Base-by-base conservation (phyloP, 1,140 invertebrate species). In the Triops cancriformis region DNA sequence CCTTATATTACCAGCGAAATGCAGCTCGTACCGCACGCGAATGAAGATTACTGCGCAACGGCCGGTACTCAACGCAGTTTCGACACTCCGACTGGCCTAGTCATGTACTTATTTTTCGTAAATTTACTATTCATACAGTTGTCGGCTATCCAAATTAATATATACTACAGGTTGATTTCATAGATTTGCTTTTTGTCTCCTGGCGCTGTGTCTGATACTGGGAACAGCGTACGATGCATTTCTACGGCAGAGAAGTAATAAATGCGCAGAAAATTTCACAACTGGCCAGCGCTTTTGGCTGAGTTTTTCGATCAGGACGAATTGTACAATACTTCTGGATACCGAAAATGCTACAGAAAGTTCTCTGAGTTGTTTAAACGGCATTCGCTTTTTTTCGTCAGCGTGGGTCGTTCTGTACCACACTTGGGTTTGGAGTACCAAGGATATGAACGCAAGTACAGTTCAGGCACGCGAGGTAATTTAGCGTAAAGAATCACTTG, bases 321-420 rank as follows among this genome's bases (percentile, higher is more conserved):
- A 78, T n/a, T 26, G 41, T 42, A 26, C 31, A 1, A 73, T 41
- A 37, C 9, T 73, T 4, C 43, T 78, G 9, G 26, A 43, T n/a
- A 14, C 72, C 11, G 41, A 18, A 26, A 23, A 27, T 11, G 26
- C 77, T 31, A 88, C 89, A 10, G 26, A 9, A 81, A 94, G 92
- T 26, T 78, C 77, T 18, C 14, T 78, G 18, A 18, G 26, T 3
- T 78, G 73, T 51, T 11, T 78, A 1, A 64, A 78, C 27, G 77
- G 77, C 43, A 78, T 78, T 26, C 31, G 77, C 18, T 78, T 78
- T 26, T 45, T 78, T 9, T 73, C 77, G 1, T 73, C 43, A 12
- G 31, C 64, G 11, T 78, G 77, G 77, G 77, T 78, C 11, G 42
- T 45, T 10, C 6, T 78, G 73, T 64, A 37, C 18, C 77, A 78